Evolutionary conservation across 2,113 vertebrate genomes (phyloP).

Genomic region (Microcebus griseorufus): DNA sequence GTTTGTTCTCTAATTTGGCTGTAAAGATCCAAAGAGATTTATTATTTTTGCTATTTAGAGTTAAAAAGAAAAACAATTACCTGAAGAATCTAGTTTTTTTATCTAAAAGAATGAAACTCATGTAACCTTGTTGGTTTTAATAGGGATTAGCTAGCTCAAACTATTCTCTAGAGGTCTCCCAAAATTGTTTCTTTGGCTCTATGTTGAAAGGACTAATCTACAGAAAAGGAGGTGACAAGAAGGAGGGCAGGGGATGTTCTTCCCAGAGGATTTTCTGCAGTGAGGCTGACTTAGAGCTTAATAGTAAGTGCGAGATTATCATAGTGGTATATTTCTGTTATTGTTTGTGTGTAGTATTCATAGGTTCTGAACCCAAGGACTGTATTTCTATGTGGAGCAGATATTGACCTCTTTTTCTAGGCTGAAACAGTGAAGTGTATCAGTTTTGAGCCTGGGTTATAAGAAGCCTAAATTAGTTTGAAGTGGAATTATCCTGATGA

Average conservation of each 20-base stretch:
- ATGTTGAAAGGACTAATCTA: neutral
- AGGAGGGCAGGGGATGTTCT: neutral
- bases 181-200: neutral
- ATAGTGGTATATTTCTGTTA: neutral
- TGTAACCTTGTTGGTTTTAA: neutral
- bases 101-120: neutral
- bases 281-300: neutral
- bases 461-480: conserved; percentile 75
- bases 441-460: conserved; percentile 62
- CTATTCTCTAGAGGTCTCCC: neutral
- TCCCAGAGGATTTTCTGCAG: neutral
- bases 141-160: neutral
- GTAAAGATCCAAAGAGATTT: neutral
- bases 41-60: conserved; percentile 24
- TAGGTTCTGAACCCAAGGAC: neutral
- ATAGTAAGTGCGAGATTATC: neutral
- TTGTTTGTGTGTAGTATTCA: neutral
- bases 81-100: neutral
- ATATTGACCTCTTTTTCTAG: conserved; percentile 56
- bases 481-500: conserved; percentile 77
- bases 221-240: neutral
- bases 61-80: neutral
- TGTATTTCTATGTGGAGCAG: conserved; percentile 25
- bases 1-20: neutral
- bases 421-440: conserved; percentile 59